These are phyloP conservation scores for Hoplodrina ambigua DNA, from an alignment of 2,888 invertebrate species.

Conservation along the genomic window DNA sequence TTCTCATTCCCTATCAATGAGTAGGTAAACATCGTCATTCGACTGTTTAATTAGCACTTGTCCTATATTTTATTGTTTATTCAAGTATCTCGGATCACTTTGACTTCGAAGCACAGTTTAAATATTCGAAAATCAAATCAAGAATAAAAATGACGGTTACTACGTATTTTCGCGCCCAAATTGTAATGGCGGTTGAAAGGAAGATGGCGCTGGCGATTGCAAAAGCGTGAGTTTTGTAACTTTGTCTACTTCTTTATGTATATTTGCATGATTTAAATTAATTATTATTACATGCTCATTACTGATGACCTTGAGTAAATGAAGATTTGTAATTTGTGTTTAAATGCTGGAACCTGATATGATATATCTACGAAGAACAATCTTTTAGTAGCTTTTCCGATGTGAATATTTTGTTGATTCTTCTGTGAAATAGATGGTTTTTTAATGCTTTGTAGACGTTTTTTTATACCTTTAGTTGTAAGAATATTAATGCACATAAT, in stretches of 20 bases:
- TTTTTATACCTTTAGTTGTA: too few relatives aligned
- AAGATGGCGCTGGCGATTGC: constrained; percentile 53
- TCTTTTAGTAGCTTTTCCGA: neutral
- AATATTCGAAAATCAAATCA: neutral
- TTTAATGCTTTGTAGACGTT: too few relatives aligned
- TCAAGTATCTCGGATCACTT: constrained; percentile 42
- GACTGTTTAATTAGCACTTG: constrained; percentile 63
- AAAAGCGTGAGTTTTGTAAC: constrained; percentile 29
- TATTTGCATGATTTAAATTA: constrained; percentile 38
- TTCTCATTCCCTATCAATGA: constrained; percentile 59
- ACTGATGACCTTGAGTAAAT: constrained; percentile 30
- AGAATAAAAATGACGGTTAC: constrained; percentile 3
- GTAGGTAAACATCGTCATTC: constrained; percentile 54
- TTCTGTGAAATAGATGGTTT: too few relatives aligned
- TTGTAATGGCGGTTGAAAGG: constrained; percentile 25
- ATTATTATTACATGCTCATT: constrained; percentile 27
- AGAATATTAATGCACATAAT: neutral
- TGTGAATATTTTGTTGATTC: too few relatives aligned
- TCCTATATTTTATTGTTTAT: constrained; percentile 56
- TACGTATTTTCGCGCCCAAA: constrained; percentile 30
- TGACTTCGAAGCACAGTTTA: constrained; percentile 12
- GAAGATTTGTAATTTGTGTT: constrained; percentile 10
- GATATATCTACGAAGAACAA: neutral
- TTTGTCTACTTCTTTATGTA: constrained; percentile 9
- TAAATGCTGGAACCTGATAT: neutral